Conservation (phyloP, 1,140 invertebrate genomes). For the Ctenoplectra terminalis region DNA sequence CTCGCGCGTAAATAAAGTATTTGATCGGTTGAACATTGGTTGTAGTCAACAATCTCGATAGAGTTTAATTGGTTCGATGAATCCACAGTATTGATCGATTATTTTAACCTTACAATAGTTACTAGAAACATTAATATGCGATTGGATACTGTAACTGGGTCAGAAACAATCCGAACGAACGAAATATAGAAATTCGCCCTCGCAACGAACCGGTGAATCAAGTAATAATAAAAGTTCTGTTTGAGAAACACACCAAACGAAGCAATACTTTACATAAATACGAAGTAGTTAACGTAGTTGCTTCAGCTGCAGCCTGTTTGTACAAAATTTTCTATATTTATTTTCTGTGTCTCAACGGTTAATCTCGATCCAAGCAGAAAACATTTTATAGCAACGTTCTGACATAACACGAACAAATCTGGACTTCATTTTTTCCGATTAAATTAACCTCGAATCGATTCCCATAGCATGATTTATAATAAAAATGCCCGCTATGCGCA, state of each 20-base stretch:
- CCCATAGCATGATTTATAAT: slow-evolving; percentile 7
- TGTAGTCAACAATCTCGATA: neutral
- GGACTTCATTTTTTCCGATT: too few relatives aligned
- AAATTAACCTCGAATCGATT: neutral
- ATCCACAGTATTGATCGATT: too few relatives aligned
- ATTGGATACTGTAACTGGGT: neutral
- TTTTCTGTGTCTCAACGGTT: neutral
- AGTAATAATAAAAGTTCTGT: neutral
- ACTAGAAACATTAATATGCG: neutral
- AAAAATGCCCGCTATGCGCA: slow-evolving; percentile 3
- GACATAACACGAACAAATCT: neutral
- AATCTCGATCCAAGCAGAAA: neutral
- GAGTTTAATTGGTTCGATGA: neutral
- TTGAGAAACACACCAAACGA: neutral
- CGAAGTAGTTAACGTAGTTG: neutral
- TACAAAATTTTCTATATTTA: neutral
- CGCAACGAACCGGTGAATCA: neutral
- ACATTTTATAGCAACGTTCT: neutral
- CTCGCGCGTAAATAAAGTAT: neutral
- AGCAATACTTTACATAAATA: slow-evolving; percentile 3
- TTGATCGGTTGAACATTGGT: neutral
- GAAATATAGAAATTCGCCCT: too few relatives aligned
- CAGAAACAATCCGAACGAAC: neutral
- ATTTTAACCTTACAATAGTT: too few relatives aligned
- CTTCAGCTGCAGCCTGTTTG: neutral